These are phyloP conservation scores for Marmota monax DNA, from an alignment of 2,113 vertebrate genomes.

Conservation along the genomic window DNA sequence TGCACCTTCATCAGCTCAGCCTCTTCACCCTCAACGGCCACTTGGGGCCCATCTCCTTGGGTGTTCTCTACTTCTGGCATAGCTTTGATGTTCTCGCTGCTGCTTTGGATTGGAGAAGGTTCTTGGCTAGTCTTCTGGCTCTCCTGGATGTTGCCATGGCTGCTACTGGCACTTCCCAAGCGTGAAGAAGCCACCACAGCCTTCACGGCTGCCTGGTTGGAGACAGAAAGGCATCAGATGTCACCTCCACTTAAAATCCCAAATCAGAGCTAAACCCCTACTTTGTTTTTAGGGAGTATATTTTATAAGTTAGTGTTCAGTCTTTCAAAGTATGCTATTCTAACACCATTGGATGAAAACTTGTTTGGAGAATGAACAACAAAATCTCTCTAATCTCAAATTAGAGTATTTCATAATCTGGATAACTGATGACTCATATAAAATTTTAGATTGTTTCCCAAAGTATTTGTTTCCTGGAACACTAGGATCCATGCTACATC, in stretches of 20 bases:
- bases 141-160: slow-evolving; percentile 80
- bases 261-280: not conserved
- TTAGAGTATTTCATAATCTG: not conserved
- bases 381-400: slow-evolving; percentile 35
- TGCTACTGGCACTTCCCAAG: slow-evolving; percentile 90
- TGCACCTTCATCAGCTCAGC: not conserved
- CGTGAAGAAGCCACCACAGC: slow-evolving; percentile 93
- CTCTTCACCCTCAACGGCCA: not conserved
- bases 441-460: not conserved
- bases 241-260: not conserved
- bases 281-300: not conserved
- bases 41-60: not conserved
- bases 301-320: not conserved
- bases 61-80: not conserved
- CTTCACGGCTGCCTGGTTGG: slow-evolving; percentile 92
- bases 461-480: slow-evolving; percentile 29
- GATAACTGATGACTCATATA: not conserved
- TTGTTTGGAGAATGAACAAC: not conserved
- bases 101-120: slow-evolving; percentile 61
- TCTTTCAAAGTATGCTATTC: slow-evolving; percentile 2
- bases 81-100: not conserved
- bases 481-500: not conserved
- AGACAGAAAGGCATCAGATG: slow-evolving; percentile 16
- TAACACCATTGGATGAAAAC: not conserved
- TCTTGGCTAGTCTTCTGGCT: slow-evolving; percentile 85